Evolutionary conservation across 2,888 invertebrate species (phyloP), one percentile per base, ranked within the genome.

Genomic region (Acrobasis consociella): DNA sequence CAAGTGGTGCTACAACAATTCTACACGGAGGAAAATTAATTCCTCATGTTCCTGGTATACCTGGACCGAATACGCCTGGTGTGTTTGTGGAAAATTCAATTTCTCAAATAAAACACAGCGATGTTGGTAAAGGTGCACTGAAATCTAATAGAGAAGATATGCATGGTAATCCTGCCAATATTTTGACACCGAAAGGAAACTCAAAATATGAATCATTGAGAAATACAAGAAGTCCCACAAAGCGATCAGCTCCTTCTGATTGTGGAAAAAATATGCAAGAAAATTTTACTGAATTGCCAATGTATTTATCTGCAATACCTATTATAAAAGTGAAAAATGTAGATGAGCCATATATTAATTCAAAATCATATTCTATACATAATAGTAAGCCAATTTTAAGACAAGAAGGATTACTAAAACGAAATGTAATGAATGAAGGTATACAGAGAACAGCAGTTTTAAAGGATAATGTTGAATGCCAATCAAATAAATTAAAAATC

Each of bases 41-140:
- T 76, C 96, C 97, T 0, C 96, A 96, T 82, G 97, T 97, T 11
- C 97, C 97, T 8, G 97, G 97, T 13, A 97, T 97, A 85, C 97
- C 97, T 0, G 97, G 97, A 10, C 97, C 97, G 3, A 95, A 95
- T 71, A 94, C 94, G 42, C 82, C 95, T 37, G 86, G 89, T 31
- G 78, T 92, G 52, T 93, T 80, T 69, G 75, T 83, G 58, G 83
- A 79, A 62, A 86, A 77, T 72, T 49, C 76, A 56, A 81, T 72
- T 69, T 22, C 73, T 51, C 73, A 78, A 60, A 52, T 80, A 42
- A 89, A 86, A 69, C 79, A 68, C 59, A 83, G 65, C 65, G 86
- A 87, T 64, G 71, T 65, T 42, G 77, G 70, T 58, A 85, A 79
- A 72, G 70, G 67, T 63, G 65, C 71, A n/a, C 52, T 72, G 58